Evolutionary conservation across 2,113 vertebrate genomes (phyloP).

Genomic region (Empidonax alnorum): DNA sequence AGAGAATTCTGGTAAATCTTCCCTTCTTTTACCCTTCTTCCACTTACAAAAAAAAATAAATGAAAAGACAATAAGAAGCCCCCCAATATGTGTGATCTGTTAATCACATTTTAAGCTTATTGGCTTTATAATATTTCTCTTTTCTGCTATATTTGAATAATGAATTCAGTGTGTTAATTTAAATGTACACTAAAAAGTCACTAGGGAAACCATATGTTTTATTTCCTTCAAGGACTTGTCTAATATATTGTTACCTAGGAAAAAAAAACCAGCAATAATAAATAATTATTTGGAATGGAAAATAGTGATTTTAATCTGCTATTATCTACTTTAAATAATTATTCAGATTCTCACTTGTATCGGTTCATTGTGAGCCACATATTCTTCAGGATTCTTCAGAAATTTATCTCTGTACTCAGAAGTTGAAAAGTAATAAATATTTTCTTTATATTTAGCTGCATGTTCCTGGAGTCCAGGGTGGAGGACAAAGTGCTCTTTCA

Average conservation of each 20-base stretch:
- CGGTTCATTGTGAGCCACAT: conserved; percentile 77
- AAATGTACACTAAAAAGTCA: background rate
- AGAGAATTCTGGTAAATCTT: background rate
- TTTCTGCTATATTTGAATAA: background rate
- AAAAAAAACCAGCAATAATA: background rate
- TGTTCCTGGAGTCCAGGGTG: conserved; percentile 77
- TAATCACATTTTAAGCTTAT: background rate
- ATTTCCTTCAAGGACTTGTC: background rate
- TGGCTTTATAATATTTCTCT: background rate
- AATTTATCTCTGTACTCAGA: conserved; percentile 82
- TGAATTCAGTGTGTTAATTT: background rate
- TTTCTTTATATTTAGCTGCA: conserved; percentile 88
- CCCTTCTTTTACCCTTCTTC: background rate
- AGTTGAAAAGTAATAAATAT: conserved; percentile 86
- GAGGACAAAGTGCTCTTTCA: conserved; percentile 85
- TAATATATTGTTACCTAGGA: background rate
- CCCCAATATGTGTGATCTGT: background rate
- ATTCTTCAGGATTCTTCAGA: conserved; percentile 82
- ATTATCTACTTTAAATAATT: background rate
- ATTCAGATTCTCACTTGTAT: conserved; percentile 79
- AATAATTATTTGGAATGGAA: background rate
- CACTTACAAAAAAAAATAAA: background rate
- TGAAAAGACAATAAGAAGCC: background rate
- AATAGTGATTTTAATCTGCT: background rate
- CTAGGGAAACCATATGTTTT: background rate